These are phyloP conservation scores for Latrodectus elegans DNA, from an alignment of 2,888 invertebrate genomes.

Conservation along the genomic window DNA sequence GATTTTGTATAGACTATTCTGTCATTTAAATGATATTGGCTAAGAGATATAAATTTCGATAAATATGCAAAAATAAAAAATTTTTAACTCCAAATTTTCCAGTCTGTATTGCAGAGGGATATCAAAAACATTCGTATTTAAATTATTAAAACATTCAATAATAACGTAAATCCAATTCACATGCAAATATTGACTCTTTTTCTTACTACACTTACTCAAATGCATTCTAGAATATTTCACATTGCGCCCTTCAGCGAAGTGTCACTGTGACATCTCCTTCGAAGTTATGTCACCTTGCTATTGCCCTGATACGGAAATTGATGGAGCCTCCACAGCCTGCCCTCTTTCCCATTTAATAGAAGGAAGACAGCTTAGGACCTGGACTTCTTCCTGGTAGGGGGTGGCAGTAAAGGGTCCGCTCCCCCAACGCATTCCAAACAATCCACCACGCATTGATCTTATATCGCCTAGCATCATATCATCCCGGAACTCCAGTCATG, in stretches of 20 bases:
- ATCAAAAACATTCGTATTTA: too few species aligned
- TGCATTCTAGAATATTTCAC: background rate
- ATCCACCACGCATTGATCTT: slow-evolving; percentile 35
- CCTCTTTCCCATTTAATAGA: slow-evolving; percentile 53
- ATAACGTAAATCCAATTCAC: too few species aligned
- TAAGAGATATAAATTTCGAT: too few species aligned
- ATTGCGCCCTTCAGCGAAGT: background rate
- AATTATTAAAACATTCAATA: too few species aligned
- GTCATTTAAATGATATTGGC: too few species aligned
- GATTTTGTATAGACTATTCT: too few species aligned
- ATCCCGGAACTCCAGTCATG: slow-evolving; percentile 17
- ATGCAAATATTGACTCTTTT: too few species aligned
- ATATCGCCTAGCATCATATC: slow-evolving; percentile 15
- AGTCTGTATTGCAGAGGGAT: too few species aligned
- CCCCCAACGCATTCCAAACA: slow-evolving; percentile 46
- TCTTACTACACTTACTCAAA: too few species aligned
- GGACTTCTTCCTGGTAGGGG: slow-evolving; percentile 7
- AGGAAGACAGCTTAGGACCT: slow-evolving; percentile 32
- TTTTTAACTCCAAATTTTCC: too few species aligned
- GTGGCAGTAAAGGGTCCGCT: slow-evolving; percentile 8
- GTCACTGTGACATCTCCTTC: background rate
- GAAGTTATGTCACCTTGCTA: slow-evolving; percentile 31
- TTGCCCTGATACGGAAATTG: slow-evolving; percentile 36
- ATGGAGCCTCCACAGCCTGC: slow-evolving; percentile 28
- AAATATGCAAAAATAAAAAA: too few species aligned